Evolutionary conservation across 2,888 invertebrate species (phyloP).

Genomic region (Diplolepis rosae): DNA sequence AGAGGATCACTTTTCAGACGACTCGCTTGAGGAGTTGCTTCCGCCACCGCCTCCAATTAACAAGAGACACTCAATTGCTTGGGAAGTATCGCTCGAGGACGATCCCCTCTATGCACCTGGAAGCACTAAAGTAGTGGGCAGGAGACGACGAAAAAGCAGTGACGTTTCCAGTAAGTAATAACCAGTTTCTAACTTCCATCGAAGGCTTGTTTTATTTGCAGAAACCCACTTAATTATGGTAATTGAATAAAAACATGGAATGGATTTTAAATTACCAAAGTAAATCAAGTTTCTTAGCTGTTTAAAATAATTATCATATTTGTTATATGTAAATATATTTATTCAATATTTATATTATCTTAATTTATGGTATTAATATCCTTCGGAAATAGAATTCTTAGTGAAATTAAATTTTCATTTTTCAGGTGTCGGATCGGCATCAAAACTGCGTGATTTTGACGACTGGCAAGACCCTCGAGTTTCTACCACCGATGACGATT

Average conservation of each 20-base stretch:
- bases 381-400: too few species aligned
- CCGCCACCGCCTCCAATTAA: constrained; percentile 78
- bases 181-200: background rate
- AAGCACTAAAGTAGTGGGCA: constrained; percentile 79
- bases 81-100: constrained; percentile 88
- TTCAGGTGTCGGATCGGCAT: constrained; percentile 84
- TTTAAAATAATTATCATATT: too few species aligned
- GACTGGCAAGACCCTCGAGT: constrained; percentile 86
- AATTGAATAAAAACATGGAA: too few species aligned
- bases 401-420: constrained; percentile 34
- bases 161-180: constrained; percentile 73
- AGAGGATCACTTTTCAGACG: constrained; percentile 85
- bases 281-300: too few species aligned
- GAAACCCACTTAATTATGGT: background rate
- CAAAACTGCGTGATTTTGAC: constrained; percentile 81
- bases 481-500: constrained; percentile 80
- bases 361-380: background rate
- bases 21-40: constrained; percentile 86
- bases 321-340: background rate
- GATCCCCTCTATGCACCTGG: constrained; percentile 83
- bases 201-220: too few species aligned
- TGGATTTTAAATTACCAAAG: too few species aligned
- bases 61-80: constrained; percentile 88
- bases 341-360: background rate
- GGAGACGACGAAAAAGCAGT: constrained; percentile 73